Evolutionary conservation across 2,113 vertebrate species (phyloP).

Genomic region (Potamarius usumacintae): DNA sequence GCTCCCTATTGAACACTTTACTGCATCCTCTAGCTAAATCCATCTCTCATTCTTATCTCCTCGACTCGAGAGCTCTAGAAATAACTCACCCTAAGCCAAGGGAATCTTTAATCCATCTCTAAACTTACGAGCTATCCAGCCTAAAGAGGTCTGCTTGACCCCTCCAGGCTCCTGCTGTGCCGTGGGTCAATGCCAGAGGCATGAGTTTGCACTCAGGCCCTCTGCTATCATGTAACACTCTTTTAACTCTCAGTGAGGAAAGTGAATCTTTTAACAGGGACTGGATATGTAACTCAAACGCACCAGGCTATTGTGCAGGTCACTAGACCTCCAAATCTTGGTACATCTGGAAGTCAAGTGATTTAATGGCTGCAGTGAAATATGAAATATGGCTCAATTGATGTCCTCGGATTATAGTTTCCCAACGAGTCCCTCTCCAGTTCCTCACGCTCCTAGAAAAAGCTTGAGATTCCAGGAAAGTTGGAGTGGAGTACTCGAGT

Average conservation of each 20-base stretch:
- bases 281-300: constrained; percentile 38
- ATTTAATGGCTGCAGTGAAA: constrained; percentile 67
- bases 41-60: constrained; percentile 13
- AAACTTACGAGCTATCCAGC: constrained; percentile 42
- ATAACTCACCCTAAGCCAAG: constrained; percentile 36
- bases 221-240: constrained; percentile 54
- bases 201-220: constrained; percentile 49
- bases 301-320: constrained; percentile 39
- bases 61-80: constrained; percentile 38
- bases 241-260: constrained; percentile 28
- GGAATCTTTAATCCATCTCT: constrained; percentile 43
- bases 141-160: constrained; percentile 38
- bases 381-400: constrained; percentile 67
- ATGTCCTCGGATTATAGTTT: constrained; percentile 50
- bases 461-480: constrained; percentile 67
- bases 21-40: constrained; percentile 14
- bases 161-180: constrained; percentile 39
- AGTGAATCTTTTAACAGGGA: constrained; percentile 35
- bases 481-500: constrained; percentile 60
- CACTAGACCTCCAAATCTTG: constrained; percentile 27
- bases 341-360: constrained; percentile 57
- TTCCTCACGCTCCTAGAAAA: constrained; percentile 38
- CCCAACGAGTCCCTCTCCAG: constrained; percentile 54
- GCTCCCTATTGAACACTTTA: constrained; percentile 13
- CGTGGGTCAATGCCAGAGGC: constrained; percentile 45